Base-by-base conservation (phyloP, 2,113 vertebrate species). In the Maccullochella peelii region DNA sequence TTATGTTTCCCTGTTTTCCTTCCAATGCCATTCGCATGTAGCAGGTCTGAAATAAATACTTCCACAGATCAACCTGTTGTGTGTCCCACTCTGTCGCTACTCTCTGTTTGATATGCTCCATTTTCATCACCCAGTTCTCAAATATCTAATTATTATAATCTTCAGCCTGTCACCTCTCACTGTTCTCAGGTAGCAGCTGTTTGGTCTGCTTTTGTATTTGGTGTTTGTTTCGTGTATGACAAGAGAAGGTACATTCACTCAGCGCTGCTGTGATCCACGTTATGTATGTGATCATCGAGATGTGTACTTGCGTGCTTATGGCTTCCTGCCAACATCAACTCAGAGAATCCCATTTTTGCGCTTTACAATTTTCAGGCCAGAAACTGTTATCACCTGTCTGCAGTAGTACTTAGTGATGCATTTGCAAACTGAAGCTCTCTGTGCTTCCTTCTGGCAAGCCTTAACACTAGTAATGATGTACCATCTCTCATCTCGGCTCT, bases 31-130 rank as follows among this genome's bases (percentile, higher is more conserved):
- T 70, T 57, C 57, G 50, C 47, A 67, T 84, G 27, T 70, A 71
- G 49, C 62, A 70, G 71, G 71, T 79, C 50, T 76, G 30, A 77
- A 91, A 68, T 85, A 80, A 87, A 70, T 7, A 80, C 58, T 66
- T 83, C 47, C 18, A 58, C 47, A 54, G n/a, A 33, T 57, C 25
- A 2, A 0, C 12, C 8, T 54, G 8, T 54, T 40, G 6, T 23
- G 3, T 65, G 12, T 54, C 21, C 8, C 1, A 4, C 20, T 65
- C 21, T 36, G 33, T 38, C 16, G 0, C 14, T 15, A 11, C 6
- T 54, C 58, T 55, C 55, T 36, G 8, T 50, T 61, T 47, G 42
- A 50, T 12, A 8, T 50, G 8, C 20, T 18, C 30, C 20, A 16
- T 16, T 66, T 30, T 77, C 33, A 20, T 54, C 74, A 36, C 20